Evolutionary conservation across 2,797 vertebrate genomes (phyloP).

Genomic region (Taeniopygia guttata): DNA sequence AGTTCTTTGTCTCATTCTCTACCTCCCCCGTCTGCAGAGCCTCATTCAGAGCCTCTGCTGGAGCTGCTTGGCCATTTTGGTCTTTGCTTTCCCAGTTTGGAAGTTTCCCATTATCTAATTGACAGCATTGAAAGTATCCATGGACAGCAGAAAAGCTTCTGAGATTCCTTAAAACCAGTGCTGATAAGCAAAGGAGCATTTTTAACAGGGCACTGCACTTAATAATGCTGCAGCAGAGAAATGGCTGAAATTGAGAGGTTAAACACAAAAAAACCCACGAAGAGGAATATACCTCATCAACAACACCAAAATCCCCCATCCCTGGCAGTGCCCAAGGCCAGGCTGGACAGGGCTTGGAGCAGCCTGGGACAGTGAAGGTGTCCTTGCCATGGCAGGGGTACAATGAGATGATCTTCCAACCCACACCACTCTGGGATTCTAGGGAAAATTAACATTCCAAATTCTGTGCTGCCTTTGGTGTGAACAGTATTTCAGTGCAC

Average conservation of each 20-base stretch:
- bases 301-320: not conserved
- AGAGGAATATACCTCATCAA: not conserved
- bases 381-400: not conserved
- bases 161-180: not conserved
- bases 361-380: not conserved
- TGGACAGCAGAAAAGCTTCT: not conserved
- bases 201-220: not conserved
- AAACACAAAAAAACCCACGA: not conserved
- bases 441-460: too few relatives aligned
- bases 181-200: not conserved
- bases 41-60: not conserved
- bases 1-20: conserved; percentile 28
- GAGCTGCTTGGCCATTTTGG: not conserved
- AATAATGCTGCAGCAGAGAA: not conserved
- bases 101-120: not conserved
- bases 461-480: not conserved
- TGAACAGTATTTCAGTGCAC: not conserved
- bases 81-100: not conserved
- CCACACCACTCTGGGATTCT: not conserved
- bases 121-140: not conserved
- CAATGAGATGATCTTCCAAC: not conserved
- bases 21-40: not conserved
- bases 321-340: not conserved
- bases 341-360: not conserved
- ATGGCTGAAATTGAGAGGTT: not conserved